These are phyloP conservation scores for Chitala chitala DNA, from an alignment of 2,113 vertebrate species.

Conservation along the genomic window DNA sequence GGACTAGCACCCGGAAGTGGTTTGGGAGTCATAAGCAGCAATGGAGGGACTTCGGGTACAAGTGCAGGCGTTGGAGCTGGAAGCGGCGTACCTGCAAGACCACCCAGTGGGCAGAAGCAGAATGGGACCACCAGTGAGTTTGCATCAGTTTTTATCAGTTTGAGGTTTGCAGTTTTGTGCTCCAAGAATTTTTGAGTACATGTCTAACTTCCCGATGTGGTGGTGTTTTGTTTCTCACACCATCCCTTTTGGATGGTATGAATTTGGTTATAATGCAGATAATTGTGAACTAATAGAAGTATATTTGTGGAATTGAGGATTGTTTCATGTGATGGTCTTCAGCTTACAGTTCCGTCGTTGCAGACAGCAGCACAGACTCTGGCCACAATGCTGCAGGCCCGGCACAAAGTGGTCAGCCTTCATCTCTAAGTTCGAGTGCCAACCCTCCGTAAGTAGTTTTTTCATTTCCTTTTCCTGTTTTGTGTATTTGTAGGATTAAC, in stretches of 20 bases:
- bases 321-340: neutral
- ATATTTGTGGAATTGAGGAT: too few species aligned
- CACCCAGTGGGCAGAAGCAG: conserved; percentile 80
- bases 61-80: conserved; percentile 35
- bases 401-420: conserved; percentile 64
- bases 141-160: neutral
- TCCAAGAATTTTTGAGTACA: neutral
- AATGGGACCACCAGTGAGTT: conserved; percentile 83
- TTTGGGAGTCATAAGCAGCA: conserved; percentile 56
- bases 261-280: too few species aligned
- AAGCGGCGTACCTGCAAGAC: conserved; percentile 67
- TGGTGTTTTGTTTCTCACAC: neutral
- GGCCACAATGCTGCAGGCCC: conserved; percentile 67
- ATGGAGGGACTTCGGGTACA: conserved; percentile 47
- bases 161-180: neutral
- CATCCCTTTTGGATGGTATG: neutral
- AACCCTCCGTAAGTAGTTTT: conserved; percentile 70
- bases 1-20: conserved; percentile 42
- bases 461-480: neutral
- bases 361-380: conserved; percentile 73
- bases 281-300: too few species aligned
- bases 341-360: conserved; percentile 80
- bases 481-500: too few species aligned
- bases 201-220: neutral
- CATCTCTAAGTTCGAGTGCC: conserved; percentile 65